These are phyloP conservation scores for Melipona bicolor DNA, from an alignment of 2,888 invertebrate species.

Conservation along the genomic window DNA sequence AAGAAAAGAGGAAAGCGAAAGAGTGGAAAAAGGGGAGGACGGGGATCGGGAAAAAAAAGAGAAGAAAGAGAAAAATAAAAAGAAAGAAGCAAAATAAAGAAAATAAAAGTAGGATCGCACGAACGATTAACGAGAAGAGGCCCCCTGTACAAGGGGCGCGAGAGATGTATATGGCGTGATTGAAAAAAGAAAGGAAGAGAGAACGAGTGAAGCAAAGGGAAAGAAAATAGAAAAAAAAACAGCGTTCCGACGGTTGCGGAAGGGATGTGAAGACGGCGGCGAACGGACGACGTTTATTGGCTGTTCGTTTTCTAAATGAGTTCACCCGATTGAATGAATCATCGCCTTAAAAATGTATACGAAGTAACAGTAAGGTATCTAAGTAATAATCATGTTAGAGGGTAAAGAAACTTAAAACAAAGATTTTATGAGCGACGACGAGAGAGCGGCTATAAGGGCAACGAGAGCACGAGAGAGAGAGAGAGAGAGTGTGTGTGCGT, in stretches of 20 bases:
- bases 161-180: slow-evolving; percentile 18
- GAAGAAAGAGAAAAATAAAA: neutral
- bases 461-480: slow-evolving; percentile 28
- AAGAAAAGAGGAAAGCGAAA: slow-evolving; percentile 5
- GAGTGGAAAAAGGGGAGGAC: no score
- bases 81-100: neutral
- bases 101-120: slow-evolving; percentile 53
- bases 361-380: slow-evolving; percentile 84
- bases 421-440: slow-evolving; percentile 82
- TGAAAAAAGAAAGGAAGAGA: neutral
- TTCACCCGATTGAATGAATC: slow-evolving; percentile 85
- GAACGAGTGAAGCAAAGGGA: neutral
- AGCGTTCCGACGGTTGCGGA: slow-evolving; percentile 25
- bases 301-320: slow-evolving; percentile 83
- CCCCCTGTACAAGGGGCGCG: slow-evolving; percentile 1
- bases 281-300: slow-evolving; percentile 77
- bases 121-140: slow-evolving; percentile 51
- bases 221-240: neutral
- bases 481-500: neutral
- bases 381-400: slow-evolving; percentile 84
- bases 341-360: slow-evolving; percentile 85
- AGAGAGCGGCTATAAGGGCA: slow-evolving; percentile 65
- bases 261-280: slow-evolving; percentile 54
- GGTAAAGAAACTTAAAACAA: slow-evolving; percentile 78
- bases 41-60: neutral